Base-by-base conservation (phyloP, 1,140 invertebrate species). In the Tetramorium alpestre region DNA sequence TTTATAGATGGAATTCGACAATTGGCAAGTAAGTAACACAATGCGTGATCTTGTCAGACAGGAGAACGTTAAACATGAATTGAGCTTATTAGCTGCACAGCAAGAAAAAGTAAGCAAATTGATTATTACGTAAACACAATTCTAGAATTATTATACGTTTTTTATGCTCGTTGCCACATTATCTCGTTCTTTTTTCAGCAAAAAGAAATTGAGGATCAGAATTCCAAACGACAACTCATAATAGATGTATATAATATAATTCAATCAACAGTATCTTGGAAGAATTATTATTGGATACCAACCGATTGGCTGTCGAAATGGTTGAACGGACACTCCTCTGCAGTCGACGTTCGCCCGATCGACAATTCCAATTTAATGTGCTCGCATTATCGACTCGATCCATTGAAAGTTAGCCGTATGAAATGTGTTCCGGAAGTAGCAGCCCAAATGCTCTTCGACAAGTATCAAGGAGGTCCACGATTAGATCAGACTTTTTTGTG, bases 321-420 rank as follows among this genome's bases (percentile, higher is more conserved):
- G 94, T 70, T 95, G 0, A 94, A 85, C 62, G 89, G 95, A 72
- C 96, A 96, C 93, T 90, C 96, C 6, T 64, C 67, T 22, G 54
- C 86, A 13, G 92, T 95, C 4, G 92, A 94, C 65, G 91, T 95
- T 11, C 77, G 92, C 41, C 90, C 94, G 13, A 95, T 97, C 22
- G 95, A 96, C 78, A 96, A 96, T 90, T 92, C 92, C 8, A 77
- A 51, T n/a, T 92, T 96, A 25, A 84, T 96, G 16, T 97, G 96
- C 93, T 89, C 91, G 3, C 96, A 97, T 87, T 87, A 91, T 47
- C 95, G 95, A 87, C 86, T 96, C 1, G 93, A 95, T 90, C 95
- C 95, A 1, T 81, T 93, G 3, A 94, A 94, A 89, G 93, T 95
- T 1, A 94, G 93, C 85, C 93, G 93, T 54, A 94, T 93, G 0